Percentiles rank a stretch among this genome's conserved stretches.
Evolutionary conservation across 2,888 invertebrate genomes (phyloP).

Genomic region (Hypercompe scribonia): DNA sequence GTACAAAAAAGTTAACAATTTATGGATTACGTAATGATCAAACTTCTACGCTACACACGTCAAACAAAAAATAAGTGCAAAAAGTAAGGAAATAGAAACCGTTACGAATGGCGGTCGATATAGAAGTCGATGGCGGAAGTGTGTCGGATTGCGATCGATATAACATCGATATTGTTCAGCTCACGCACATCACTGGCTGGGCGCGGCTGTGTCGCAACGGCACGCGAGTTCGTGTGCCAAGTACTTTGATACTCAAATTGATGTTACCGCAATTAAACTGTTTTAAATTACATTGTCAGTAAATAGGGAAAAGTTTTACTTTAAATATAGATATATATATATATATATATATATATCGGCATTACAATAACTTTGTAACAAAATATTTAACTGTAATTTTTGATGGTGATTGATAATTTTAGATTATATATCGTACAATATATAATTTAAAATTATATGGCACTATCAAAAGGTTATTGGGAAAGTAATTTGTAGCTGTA

Average conservation of each 20-base stretch:
- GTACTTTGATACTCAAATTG: constrained; percentile 31
- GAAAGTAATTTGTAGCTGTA: not conserved
- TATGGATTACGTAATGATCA: not conserved
- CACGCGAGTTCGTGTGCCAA: constrained; percentile 73
- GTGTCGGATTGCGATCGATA: constrained; percentile 54
- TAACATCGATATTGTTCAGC: constrained; percentile 68
- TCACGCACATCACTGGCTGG: constrained; percentile 76
- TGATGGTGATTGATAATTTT: too few species aligned
- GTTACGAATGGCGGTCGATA: constrained; percentile 56
- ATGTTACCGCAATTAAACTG: constrained; percentile 36
- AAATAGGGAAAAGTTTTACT: not conserved
- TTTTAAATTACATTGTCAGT: constrained; percentile 7
- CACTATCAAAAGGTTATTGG: not conserved
- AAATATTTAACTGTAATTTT: too few species aligned
- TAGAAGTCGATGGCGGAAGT: constrained; percentile 57
- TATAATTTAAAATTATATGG: not conserved
- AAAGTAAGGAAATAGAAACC: constrained; percentile 53
- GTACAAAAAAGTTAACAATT: not conserved
- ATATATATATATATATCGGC: not conserved
- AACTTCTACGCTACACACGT: constrained; percentile 13
- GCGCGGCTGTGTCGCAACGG: constrained; percentile 77
- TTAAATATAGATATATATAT: not conserved
- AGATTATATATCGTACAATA: too few species aligned
- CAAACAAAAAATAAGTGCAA: constrained; percentile 33
- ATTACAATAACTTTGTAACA: too few species aligned